phyloP scores from a whole-genome alignment of 2,888 invertebrate species.

The Platynereis dumerilii region DNA sequence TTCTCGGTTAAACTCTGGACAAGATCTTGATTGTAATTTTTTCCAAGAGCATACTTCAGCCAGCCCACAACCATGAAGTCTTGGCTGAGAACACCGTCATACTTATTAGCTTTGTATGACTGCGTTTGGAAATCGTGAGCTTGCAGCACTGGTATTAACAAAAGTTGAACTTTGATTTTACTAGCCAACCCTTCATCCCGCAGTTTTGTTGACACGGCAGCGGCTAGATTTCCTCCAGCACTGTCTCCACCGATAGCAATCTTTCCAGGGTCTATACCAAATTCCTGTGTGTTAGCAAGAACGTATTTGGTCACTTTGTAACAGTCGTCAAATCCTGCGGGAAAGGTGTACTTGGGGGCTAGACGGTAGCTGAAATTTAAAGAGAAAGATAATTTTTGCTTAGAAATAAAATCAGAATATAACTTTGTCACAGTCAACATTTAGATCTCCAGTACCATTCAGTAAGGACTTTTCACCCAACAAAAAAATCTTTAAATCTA shows the following conservation, averaged over 20 bases:
- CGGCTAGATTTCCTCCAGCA: conserved; percentile 29
- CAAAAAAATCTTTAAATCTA: no score
- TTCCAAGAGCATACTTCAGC: conserved; percentile 13
- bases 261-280: conserved; percentile 16
- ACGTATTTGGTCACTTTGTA: conserved; percentile 18
- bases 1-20: conserved; percentile 5
- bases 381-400: no score
- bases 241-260: conserved; percentile 25
- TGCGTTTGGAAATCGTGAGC: conserved; percentile 16
- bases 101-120: conserved; percentile 15
- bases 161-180: conserved; percentile 8
- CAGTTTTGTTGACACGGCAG: conserved; percentile 11
- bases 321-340: conserved; percentile 21
- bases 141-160: conserved; percentile 23
- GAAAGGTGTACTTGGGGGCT: conserved; percentile 24
- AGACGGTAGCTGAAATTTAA: conserved; percentile 20
- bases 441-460: no score
- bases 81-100: conserved; percentile 12
- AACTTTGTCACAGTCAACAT: no score
- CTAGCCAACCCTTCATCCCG: background rate
- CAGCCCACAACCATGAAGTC: conserved; percentile 14
- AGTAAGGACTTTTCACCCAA: no score
- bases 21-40: background rate
- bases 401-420: no score
- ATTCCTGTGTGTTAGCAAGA: conserved; percentile 4